These are phyloP conservation scores for Fopius arisanus DNA, from an alignment of 1,140 invertebrate species.

Conservation along the genomic window DNA sequence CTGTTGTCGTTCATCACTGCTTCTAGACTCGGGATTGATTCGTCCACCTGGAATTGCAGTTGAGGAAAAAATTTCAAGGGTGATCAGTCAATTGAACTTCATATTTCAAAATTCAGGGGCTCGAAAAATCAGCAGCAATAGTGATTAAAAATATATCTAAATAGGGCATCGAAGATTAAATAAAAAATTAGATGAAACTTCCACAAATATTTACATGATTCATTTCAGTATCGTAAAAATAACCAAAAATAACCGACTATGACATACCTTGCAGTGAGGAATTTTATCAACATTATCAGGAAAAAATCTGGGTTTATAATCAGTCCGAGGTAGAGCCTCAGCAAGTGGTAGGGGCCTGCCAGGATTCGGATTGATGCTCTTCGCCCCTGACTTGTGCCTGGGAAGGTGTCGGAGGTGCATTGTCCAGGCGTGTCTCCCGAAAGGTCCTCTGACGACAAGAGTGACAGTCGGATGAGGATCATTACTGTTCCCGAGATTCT, in stretches of 20 bases:
- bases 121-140: no score
- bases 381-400: slow-evolving; percentile 77
- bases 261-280: slow-evolving; percentile 71
- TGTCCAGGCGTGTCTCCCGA: slow-evolving; percentile 94
- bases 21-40: slow-evolving; percentile 82
- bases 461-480: slow-evolving; percentile 80
- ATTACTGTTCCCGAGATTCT: slow-evolving; percentile 84
- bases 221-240: not conserved
- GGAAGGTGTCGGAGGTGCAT: slow-evolving; percentile 87
- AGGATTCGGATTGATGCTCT: slow-evolving; percentile 75
- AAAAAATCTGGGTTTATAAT: slow-evolving; percentile 79
- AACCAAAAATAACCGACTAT: slow-evolving; percentile 53
- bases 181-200: no score
- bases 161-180: no score
- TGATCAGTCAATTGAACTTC: no score
- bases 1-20: slow-evolving; percentile 72
- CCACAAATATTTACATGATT: no score
- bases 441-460: slow-evolving; percentile 87
- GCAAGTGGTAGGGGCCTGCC: slow-evolving; percentile 81
- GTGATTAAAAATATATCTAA: no score
- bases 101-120: no score
- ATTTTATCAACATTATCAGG: slow-evolving; percentile 85
- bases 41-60: slow-evolving; percentile 62
- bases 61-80: no score
- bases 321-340: slow-evolving; percentile 70